Conservation (phyloP, 2,888 invertebrate species). For the Troides helena region DNA sequence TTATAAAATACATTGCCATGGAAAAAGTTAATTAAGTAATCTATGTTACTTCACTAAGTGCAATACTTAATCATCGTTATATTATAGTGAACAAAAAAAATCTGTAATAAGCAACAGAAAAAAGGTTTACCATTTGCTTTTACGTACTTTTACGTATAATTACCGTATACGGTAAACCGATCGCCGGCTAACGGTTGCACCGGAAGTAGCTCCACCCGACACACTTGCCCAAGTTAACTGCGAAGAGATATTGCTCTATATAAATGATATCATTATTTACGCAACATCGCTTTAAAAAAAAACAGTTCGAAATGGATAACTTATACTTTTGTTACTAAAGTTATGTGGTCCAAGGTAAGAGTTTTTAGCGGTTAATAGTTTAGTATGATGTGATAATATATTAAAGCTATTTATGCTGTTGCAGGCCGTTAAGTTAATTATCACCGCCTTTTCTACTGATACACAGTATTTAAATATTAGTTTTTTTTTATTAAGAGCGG, state of each 20-base stretch:
- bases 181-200: slow-evolving; percentile 49
- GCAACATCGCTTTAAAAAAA: slow-evolving; percentile 52
- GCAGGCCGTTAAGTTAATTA: background rate
- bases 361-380: slow-evolving; percentile 6
- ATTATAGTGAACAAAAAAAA: too few species aligned
- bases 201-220: slow-evolving; percentile 47
- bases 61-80: too few species aligned
- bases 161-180: slow-evolving; percentile 40
- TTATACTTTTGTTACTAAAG: slow-evolving; percentile 9
- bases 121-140: slow-evolving; percentile 42
- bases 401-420: too few species aligned
- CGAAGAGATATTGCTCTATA: slow-evolving; percentile 52
- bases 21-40: too few species aligned
- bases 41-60: too few species aligned
- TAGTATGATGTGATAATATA: too few species aligned
- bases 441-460: background rate
- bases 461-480: too few species aligned
- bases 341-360: slow-evolving; percentile 38
- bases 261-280: slow-evolving; percentile 58
- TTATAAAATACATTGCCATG: too few species aligned
- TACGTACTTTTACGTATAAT: slow-evolving; percentile 44
- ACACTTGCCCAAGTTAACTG: slow-evolving; percentile 42
- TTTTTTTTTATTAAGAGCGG: too few species aligned
- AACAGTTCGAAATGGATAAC: slow-evolving; percentile 39
- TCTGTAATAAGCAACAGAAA: slow-evolving; percentile 17